Evolutionary conservation across 2,888 invertebrate species (phyloP).

Genomic region (Coleophora flavipennella): DNA sequence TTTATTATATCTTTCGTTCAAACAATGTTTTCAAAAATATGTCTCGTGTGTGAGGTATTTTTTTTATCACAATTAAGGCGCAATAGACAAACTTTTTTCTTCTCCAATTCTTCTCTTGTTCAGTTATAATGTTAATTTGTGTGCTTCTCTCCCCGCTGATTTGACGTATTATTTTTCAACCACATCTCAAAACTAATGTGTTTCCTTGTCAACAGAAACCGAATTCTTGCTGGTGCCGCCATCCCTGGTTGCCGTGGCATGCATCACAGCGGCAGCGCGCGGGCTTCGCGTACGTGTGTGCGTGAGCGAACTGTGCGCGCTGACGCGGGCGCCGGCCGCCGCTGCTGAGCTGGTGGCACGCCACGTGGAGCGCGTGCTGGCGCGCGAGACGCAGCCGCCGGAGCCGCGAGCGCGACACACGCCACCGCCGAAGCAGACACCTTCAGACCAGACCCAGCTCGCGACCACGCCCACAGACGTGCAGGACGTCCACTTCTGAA

Average conservation of each 20-base stretch:
- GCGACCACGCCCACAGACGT: constrained; percentile 78
- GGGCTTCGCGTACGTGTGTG: constrained; percentile 69
- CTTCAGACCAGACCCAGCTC: constrained; percentile 48
- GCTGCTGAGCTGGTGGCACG: constrained; percentile 70
- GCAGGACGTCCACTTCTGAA: constrained; percentile 74
- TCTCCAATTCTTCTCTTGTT: too few relatives aligned
- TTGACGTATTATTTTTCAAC: background rate
- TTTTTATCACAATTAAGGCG: too few relatives aligned
- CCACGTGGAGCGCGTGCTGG: constrained; percentile 73
- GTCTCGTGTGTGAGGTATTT: too few relatives aligned
- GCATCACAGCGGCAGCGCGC: constrained; percentile 78
- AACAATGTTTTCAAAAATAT: too few relatives aligned
- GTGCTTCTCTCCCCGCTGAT: too few relatives aligned
- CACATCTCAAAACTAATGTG: background rate
- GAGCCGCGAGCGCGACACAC: constrained; percentile 43
- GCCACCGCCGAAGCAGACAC: constrained; percentile 40
- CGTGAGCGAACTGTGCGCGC: constrained; percentile 50
- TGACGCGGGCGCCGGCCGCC: constrained; percentile 63
- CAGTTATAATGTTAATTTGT: too few relatives aligned
- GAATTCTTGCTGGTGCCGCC: constrained; percentile 80
- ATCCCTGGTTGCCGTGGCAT: constrained; percentile 79
- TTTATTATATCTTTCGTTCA: too few relatives aligned
- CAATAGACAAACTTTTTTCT: too few relatives aligned
- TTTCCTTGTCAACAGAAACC: constrained; percentile 74
- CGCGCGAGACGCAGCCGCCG: constrained; percentile 68